phyloP scores from a whole-genome alignment of 1,140 invertebrate species.

The Sycobia sp. region DNA sequence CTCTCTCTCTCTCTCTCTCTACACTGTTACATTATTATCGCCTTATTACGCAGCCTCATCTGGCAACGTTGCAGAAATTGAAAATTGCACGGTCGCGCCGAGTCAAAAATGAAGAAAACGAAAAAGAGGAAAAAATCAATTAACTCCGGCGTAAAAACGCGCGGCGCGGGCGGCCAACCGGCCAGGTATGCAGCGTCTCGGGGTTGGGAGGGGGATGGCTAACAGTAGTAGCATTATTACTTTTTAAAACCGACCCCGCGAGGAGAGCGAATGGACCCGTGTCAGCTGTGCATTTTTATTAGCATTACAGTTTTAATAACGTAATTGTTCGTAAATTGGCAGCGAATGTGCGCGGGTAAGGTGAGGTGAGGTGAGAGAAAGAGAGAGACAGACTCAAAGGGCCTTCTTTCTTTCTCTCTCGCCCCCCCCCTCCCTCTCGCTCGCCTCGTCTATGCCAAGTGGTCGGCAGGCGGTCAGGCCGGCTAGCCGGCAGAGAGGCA shows the following conservation, averaged over 20 bases:
- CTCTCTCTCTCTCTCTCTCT: too few relatives aligned
- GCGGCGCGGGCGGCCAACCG: too few relatives aligned
- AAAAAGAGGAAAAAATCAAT: slow-evolving; percentile 24
- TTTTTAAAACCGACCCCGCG: slow-evolving; percentile 6
- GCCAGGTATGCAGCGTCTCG: not conserved
- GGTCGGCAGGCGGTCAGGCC: slow-evolving; percentile 54
- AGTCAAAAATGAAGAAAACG: too few relatives aligned
- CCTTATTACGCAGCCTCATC: too few relatives aligned
- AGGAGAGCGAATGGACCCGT: slow-evolving; percentile 15
- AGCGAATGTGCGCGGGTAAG: not conserved
- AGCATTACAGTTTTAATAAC: slow-evolving; percentile 36
- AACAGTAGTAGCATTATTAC: too few relatives aligned
- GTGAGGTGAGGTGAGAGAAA: not conserved
- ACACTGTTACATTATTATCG: too few relatives aligned
- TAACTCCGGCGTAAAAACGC: too few relatives aligned
- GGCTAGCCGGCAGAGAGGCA: too few relatives aligned
- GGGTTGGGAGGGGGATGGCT: too few relatives aligned
- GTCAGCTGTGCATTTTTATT: slow-evolving; percentile 35
- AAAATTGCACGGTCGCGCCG: slow-evolving; percentile 2
- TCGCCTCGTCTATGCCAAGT: slow-evolving; percentile 50
- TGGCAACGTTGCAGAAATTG: too few relatives aligned
- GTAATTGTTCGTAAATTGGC: slow-evolving; percentile 30
- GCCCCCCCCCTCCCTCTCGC: too few relatives aligned
- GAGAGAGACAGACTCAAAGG: not conserved
- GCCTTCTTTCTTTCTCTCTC: too few relatives aligned